A percentile compares a stretch with the other conserved stretches of the same genome.
Conservation (phyloP, 1,140 invertebrate species). For the Limonius californicus region DNA sequence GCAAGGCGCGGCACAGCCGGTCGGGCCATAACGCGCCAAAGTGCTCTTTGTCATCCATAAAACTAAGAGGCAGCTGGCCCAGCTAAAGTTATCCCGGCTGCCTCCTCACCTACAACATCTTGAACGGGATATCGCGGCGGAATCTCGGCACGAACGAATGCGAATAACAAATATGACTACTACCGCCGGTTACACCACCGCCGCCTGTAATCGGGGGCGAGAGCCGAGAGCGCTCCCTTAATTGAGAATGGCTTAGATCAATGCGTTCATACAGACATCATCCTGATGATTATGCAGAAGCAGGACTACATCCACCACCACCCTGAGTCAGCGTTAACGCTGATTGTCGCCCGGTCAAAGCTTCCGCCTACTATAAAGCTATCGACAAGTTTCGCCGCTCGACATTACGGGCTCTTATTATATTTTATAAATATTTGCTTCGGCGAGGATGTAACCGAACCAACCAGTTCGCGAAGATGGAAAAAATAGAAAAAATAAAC, state of each 20-base stretch:
- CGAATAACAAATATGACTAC: constrained; percentile 26
- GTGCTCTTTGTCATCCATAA: constrained; percentile 39
- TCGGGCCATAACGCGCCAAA: constrained; percentile 31
- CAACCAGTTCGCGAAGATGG: no score
- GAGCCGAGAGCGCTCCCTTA: constrained; percentile 3
- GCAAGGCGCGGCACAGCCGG: constrained; percentile 30
- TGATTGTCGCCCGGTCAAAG: constrained; percentile 17
- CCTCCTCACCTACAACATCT: constrained; percentile 26
- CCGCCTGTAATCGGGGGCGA: constrained; percentile 2
- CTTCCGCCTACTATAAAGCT: no score
- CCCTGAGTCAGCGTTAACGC: constrained; percentile 35
- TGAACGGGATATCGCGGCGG: constrained; percentile 12
- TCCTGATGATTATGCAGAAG: constrained; percentile 31
- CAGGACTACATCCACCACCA: constrained; percentile 31
- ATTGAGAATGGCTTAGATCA: constrained; percentile 15
- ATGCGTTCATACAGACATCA: constrained; percentile 31
- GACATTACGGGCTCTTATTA: no score
- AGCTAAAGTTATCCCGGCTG: constrained; percentile 29
- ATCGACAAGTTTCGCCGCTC: no score
- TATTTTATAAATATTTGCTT: no score
- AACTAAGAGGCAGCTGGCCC: constrained; percentile 37
- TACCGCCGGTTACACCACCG: constrained; percentile 13
- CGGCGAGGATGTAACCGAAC: no score
- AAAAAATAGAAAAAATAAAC: no score
- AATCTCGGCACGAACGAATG: constrained; percentile 31